These are phyloP conservation scores for Ciona savignyi DNA, from an alignment of 23 tunicate genomes.

Conservation along the genomic window DNA sequence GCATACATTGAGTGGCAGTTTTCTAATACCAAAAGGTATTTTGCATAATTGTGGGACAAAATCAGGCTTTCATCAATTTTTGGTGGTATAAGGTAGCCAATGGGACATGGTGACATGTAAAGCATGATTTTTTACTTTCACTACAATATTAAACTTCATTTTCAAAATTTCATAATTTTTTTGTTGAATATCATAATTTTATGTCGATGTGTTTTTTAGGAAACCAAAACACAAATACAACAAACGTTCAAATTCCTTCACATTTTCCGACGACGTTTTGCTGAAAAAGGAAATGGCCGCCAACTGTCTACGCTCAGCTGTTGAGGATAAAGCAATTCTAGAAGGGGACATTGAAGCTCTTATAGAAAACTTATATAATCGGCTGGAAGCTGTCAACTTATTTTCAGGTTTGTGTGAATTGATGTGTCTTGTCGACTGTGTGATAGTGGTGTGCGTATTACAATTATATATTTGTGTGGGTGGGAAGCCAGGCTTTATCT, in stretches of 20 bases:
- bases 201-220: constrained; percentile 11
- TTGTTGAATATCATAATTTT: background rate
- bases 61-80: too few relatives aligned
- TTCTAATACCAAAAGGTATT: too few relatives aligned
- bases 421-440: too few relatives aligned
- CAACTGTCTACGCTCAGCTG: constrained; percentile 54
- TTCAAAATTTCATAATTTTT: background rate
- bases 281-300: constrained; percentile 79
- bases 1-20: too few relatives aligned
- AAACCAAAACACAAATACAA: constrained; percentile 71
- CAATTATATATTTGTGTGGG: too few relatives aligned
- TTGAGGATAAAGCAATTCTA: constrained; percentile 11
- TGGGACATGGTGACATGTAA: too few relatives aligned
- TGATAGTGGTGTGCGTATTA: too few relatives aligned
- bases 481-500: too few relatives aligned
- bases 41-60: too few relatives aligned
- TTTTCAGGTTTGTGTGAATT: constrained; percentile 17
- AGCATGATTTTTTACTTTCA: too few relatives aligned
- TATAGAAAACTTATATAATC: constrained; percentile 48
- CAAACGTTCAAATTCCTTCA: constrained; percentile 55
- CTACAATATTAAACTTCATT: too few relatives aligned
- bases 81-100: too few relatives aligned
- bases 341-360: constrained; percentile 18
- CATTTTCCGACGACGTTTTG: constrained; percentile 41
- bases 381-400: constrained; percentile 28